These are phyloP conservation scores for Salticus scenicus DNA, from an alignment of 2,888 invertebrate species.

Conservation along the genomic window DNA sequence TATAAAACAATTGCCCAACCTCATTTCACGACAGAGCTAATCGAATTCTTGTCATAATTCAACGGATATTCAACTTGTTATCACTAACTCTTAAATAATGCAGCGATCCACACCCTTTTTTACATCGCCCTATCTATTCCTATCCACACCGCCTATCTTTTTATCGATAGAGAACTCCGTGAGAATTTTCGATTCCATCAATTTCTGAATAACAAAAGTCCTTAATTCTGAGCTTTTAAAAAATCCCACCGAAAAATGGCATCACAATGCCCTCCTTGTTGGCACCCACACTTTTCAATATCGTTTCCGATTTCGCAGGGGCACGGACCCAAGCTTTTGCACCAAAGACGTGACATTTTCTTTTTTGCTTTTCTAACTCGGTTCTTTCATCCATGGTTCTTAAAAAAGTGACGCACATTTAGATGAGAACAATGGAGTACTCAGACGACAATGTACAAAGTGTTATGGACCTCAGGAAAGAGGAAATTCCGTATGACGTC, in stretches of 20 bases:
- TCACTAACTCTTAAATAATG: not conserved
- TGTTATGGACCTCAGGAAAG: constrained; percentile 15
- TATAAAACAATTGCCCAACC: not conserved
- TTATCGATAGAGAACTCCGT: constrained; percentile 13
- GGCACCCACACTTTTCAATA: constrained; percentile 50
- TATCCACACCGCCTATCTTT: not conserved
- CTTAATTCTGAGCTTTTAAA: constrained; percentile 13
- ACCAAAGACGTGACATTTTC: constrained; percentile 24
- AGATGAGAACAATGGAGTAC: constrained; percentile 42
- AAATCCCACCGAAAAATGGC: not conserved
- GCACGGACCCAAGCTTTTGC: constrained; percentile 37
- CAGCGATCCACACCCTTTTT: too few species aligned
- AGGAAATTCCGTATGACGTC: constrained; percentile 22
- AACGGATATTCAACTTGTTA: not conserved
- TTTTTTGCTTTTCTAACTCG: not conserved
- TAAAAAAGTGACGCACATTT: constrained; percentile 12
- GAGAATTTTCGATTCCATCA: constrained; percentile 39
- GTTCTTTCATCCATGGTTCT: not conserved
- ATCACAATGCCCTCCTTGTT: constrained; percentile 55
- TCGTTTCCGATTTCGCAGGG: constrained; percentile 48
- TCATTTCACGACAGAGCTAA: not conserved
- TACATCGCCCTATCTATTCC: not conserved
- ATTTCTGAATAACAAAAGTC: constrained; percentile 39
- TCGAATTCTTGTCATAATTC: not conserved
- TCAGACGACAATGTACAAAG: constrained; percentile 46